Evolutionary conservation across 35 echinoderm and acorn worm species (phyloP).

Genomic region (Chiridota heheva): DNA sequence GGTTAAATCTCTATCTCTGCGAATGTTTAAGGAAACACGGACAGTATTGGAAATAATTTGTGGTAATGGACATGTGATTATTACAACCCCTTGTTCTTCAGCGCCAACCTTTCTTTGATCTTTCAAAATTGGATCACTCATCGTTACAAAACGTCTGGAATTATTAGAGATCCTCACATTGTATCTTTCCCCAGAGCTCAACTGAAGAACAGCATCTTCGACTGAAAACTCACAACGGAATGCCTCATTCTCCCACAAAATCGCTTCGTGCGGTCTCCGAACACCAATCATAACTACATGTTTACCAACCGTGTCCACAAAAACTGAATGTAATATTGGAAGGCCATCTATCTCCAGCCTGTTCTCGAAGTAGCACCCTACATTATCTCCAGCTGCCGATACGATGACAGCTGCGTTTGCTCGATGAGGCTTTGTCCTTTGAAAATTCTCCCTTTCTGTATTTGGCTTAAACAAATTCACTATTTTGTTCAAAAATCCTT

Average conservation of each 20-base stretch:
- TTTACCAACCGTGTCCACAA: conserved; percentile 28
- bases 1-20: not conserved
- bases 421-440: too few relatives aligned
- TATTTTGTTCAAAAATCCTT: too few relatives aligned
- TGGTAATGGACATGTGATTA: conserved; percentile 76
- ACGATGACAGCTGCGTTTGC: too few relatives aligned
- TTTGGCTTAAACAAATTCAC: too few relatives aligned
- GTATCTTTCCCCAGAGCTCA: too few relatives aligned
- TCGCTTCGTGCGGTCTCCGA: conserved; percentile 1
- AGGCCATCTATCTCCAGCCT: conserved; percentile 30
- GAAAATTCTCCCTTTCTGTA: too few relatives aligned
- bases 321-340: conserved; percentile 61
- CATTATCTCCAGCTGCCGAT: conserved; percentile 22
- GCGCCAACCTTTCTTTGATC: conserved; percentile 54
- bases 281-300: conserved; percentile 56
- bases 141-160: conserved; percentile 17
- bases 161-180: too few relatives aligned
- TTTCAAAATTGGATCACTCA: conserved; percentile 58
- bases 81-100: conserved; percentile 39
- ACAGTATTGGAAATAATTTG: not conserved
- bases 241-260: conserved; percentile 33
- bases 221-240: conserved; percentile 62
- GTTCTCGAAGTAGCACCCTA: conserved; percentile 40
- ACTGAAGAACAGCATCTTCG: not conserved
- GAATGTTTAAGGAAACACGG: not conserved